A percentile compares a stretch with the other conserved stretches of the same genome.
These are phyloP conservation scores for Rostratula benghalensis DNA, from an alignment of 2,113 vertebrate genomes.

Conservation along the genomic window DNA sequence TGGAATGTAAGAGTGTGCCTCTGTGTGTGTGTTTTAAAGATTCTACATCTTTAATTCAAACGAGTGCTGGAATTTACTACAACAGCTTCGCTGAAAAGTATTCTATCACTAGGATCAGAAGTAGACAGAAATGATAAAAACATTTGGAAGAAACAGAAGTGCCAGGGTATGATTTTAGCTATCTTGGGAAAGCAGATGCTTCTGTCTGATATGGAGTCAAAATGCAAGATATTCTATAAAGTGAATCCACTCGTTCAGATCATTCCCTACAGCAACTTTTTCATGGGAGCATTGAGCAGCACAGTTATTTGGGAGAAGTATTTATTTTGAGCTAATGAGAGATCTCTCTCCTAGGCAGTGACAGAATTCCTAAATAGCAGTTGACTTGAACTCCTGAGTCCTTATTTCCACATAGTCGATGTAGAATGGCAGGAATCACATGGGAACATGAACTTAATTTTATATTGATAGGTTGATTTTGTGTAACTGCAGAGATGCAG, in stretches of 20 bases:
- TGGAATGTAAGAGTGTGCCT: neutral
- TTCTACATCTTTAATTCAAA: neutral
- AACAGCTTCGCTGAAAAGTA: neutral
- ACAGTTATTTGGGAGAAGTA: neutral
- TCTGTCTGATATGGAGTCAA: neutral
- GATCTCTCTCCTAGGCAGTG: neutral
- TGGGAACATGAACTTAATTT: neutral
- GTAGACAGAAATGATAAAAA: neutral
- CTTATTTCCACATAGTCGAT: neutral
- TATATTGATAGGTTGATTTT: neutral
- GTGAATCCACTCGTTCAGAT: neutral
- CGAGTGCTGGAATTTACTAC: neutral
- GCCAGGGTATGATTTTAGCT: neutral
- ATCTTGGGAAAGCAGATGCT: conserved; percentile 1
- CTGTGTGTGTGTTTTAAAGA: neutral
- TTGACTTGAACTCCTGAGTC: neutral
- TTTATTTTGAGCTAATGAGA: neutral
- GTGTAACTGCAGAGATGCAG: neutral
- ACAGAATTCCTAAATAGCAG: neutral
- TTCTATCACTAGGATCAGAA: neutral
- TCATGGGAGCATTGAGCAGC: neutral
- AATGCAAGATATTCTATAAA: neutral
- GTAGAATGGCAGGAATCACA: neutral
- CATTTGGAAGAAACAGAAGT: neutral
- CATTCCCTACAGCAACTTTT: neutral